These are phyloP conservation scores for Apodemus agrarius DNA, from an alignment of 2,797 vertebrate genomes.

Conservation along the genomic window DNA sequence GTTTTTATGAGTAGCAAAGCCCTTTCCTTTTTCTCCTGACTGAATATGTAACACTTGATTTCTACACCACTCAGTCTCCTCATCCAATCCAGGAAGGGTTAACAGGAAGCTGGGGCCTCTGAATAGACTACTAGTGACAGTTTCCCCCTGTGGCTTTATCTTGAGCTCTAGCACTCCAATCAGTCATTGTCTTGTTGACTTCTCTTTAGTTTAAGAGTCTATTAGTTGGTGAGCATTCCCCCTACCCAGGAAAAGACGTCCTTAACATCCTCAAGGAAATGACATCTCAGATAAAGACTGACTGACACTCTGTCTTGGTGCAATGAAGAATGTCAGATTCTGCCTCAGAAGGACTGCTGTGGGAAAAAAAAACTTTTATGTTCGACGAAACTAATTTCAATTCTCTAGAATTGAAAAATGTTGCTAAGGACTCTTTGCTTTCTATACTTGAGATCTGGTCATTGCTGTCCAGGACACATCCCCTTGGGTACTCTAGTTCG, in stretches of 20 bases:
- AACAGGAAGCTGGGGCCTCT: constrained; percentile 59
- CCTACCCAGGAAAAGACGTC: neutral
- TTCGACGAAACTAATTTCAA: constrained; percentile 95
- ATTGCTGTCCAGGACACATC: constrained; percentile 95
- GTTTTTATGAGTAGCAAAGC: constrained; percentile 62
- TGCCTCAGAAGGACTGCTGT: constrained; percentile 88
- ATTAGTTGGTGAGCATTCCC: neutral
- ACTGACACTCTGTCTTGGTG: neutral
- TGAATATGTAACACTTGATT: constrained; percentile 71
- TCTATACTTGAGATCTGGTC: constrained; percentile 93
- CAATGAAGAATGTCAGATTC: constrained; percentile 35
- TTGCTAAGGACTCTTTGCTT: constrained; percentile 93
- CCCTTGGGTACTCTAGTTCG: constrained; percentile 60
- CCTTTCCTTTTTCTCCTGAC: constrained; percentile 50
- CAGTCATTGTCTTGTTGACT: constrained; percentile 93
- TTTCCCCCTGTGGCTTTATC: constrained; percentile 60
- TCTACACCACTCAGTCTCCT: neutral
- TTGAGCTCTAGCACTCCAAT: constrained; percentile 79
- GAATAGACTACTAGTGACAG: constrained; percentile 16
- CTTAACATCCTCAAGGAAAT: neutral
- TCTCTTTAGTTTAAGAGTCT: constrained; percentile 87
- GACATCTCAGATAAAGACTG: neutral
- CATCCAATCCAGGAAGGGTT: neutral
- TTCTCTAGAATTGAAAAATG: constrained; percentile 95
- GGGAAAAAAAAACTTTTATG: constrained; percentile 80